A percentile compares a stretch with the other conserved stretches of the same genome.
phyloP scores from a whole-genome alignment of 1,140 invertebrate species.

The Pseudomyrmex pallidus region DNA sequence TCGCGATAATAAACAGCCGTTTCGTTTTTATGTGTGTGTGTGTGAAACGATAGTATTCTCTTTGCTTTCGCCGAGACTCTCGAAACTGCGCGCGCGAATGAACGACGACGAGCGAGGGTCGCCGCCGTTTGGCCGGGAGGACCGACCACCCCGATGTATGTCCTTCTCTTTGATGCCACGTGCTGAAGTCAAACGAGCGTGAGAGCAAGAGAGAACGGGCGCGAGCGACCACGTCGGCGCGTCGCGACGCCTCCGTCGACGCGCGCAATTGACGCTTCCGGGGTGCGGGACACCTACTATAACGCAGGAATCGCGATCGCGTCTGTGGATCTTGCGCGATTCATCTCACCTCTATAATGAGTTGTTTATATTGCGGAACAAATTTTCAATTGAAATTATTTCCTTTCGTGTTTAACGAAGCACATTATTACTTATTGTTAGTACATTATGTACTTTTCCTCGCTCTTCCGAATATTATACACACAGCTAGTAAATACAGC shows the following conservation, averaged over 20 bases:
- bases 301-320: not conserved
- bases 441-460: too few relatives aligned
- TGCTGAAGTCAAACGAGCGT: constrained; percentile 71
- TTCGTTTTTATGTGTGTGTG: too few relatives aligned
- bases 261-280: constrained; percentile 63
- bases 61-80: not conserved
- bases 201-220: constrained; percentile 34
- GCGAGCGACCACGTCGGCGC: constrained; percentile 73
- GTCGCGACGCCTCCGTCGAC: constrained; percentile 60
- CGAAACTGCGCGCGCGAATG: constrained; percentile 51
- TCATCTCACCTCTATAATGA: too few relatives aligned
- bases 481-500: too few relatives aligned
- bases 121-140: constrained; percentile 74
- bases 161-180: constrained; percentile 76
- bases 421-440: too few relatives aligned
- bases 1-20: too few relatives aligned
- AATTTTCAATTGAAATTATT: too few relatives aligned
- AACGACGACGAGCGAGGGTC: constrained; percentile 70
- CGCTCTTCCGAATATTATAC: too few relatives aligned
- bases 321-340: too few relatives aligned
- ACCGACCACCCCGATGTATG: constrained; percentile 69
- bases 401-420: too few relatives aligned
- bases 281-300: not conserved
- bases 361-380: too few relatives aligned
- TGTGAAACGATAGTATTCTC: too few relatives aligned